Base-by-base conservation (phyloP, 2,888 invertebrate species). In the Andrena minutula region DNA sequence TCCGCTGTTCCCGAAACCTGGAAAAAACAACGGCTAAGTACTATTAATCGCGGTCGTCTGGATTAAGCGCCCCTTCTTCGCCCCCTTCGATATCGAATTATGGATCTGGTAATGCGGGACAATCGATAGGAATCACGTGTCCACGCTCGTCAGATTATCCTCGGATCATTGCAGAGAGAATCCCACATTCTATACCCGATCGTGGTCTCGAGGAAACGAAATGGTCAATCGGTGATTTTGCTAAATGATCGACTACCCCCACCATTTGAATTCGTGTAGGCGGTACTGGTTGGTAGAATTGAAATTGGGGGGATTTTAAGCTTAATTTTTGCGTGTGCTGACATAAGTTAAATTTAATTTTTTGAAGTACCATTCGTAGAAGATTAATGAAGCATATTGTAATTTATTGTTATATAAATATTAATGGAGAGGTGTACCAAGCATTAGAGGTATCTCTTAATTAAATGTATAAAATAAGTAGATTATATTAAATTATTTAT, bases 81-180 rank as follows among this genome's bases (percentile, higher is more conserved):
- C 6, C 65, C 8, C 6, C 70, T 35, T 41, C 70, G 49, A 70
- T 74, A 71, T 82, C 65, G 56, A 74, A 79, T 74, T 74, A 74
- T 68, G 65, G 79, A 70, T 79, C 71, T 71, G 20, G 65, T 28
- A 77, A 77, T 58, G 28, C 71, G n/a, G 51, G 10, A 32, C 72
- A 69, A 82, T 80, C 82, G 75, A 82, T 80, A 72, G 20, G 60
- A 26, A 75, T 75, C 41, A 75, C 82, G 76, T 65, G 70, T 61
- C 20, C 32, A 10, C 28, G 53, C 6, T 83, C 64, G 61, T 61
- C 35, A 83, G 82, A 83, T 83, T 81, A 83, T 81, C 82, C 65
- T 60, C 72, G 69, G 73, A 76, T 81, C 64, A 65, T 83, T 81
- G 32, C 53, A 66, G 35, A 73, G 65, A 4, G 35, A 83, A 63